Evolutionary conservation across 2,888 invertebrate genomes (phyloP).

Genomic region (Colostygia pectinataria): DNA sequence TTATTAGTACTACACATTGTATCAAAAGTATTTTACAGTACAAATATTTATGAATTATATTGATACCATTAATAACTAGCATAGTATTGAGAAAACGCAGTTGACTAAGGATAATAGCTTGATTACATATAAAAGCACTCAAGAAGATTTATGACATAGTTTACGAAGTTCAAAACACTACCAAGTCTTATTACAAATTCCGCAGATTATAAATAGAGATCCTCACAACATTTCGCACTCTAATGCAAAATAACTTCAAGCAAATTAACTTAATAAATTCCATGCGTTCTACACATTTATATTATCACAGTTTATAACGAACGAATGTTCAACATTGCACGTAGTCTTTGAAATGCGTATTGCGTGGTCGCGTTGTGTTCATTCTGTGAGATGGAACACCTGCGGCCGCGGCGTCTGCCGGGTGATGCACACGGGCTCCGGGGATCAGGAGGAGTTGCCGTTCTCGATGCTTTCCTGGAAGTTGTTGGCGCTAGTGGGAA

Average conservation of each 20-base stretch:
- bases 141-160: neutral
- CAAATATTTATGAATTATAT: neutral
- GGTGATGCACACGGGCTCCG: constrained; percentile 31
- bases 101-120: constrained; percentile 1
- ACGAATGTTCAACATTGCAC: constrained; percentile 26
- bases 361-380: too few relatives aligned
- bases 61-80: neutral
- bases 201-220: constrained; percentile 1
- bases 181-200: constrained; percentile 2
- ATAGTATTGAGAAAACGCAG: constrained; percentile 1
- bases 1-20: neutral
- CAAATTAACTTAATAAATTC: constrained; percentile 15
- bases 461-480: constrained; percentile 88
- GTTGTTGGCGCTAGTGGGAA: constrained; percentile 88
- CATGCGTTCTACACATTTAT: constrained; percentile 25
- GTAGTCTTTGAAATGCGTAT: constrained; percentile 11
- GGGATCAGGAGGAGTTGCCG: constrained; percentile 77
- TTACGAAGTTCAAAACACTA: constrained; percentile 3
- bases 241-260: constrained; percentile 13
- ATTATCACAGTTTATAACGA: constrained; percentile 29
- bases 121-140: constrained; percentile 11
- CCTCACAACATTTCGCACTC: constrained; percentile 4
- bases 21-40: neutral
- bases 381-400: constrained; percentile 42
- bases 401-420: constrained; percentile 38